Conservation (phyloP, 1,140 invertebrate genomes). For the Schlechtendalia chinensis region DNA sequence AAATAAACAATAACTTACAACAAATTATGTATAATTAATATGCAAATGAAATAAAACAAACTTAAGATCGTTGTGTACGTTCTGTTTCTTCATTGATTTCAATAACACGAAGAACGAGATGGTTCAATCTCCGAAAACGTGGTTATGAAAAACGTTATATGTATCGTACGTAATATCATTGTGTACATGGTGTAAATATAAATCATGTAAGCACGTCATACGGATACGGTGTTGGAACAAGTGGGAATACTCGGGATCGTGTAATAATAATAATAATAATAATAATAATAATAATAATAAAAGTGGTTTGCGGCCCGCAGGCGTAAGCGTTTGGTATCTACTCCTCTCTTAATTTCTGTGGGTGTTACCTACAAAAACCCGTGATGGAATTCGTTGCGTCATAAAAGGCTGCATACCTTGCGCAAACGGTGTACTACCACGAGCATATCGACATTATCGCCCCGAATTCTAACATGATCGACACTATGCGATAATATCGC, state of each 20-base stretch:
- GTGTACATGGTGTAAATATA: too few relatives aligned
- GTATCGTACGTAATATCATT: constrained; percentile 1
- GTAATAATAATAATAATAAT: constrained; percentile 35
- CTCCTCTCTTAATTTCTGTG: constrained; percentile 23
- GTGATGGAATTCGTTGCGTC: constrained; percentile 28
- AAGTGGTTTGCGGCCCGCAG: constrained; percentile 8
- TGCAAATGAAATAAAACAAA: too few relatives aligned
- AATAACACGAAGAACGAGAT: neutral
- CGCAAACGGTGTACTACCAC: neutral
- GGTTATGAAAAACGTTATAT: neutral
- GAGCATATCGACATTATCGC: constrained; percentile 16
- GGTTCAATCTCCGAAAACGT: too few relatives aligned
- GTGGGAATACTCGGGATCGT: neutral
- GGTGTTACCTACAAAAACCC: constrained; percentile 47
- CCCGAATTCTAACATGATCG: constrained; percentile 47
- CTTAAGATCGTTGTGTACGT: neutral
- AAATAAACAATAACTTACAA: too few relatives aligned
- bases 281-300: constrained; percentile 46
- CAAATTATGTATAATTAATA: too few relatives aligned
- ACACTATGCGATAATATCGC: constrained; percentile 45
- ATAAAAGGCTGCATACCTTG: constrained; percentile 15
- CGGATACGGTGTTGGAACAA: constrained; percentile 29
- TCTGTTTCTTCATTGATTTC: neutral
- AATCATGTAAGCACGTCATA: constrained; percentile 17
- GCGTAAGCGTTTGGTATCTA: constrained; percentile 11